Evolutionary conservation across 2,888 invertebrate species (phyloP).

Genomic region (Pollenia labialis): DNA sequence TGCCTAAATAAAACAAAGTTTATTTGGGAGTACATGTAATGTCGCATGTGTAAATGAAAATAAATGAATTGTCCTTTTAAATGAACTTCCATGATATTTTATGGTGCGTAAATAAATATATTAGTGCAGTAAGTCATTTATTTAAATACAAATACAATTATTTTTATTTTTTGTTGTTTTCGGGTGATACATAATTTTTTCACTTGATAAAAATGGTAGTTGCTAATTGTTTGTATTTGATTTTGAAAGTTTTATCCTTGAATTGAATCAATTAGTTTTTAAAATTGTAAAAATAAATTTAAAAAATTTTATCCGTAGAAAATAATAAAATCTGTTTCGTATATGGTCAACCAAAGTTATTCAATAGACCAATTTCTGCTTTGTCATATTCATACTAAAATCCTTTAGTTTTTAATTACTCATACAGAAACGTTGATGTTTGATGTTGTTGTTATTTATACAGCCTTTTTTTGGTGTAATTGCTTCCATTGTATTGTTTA

Average conservation of each 20-base stretch:
- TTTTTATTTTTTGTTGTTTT: conserved; percentile 49
- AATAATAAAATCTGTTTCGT: too few relatives aligned
- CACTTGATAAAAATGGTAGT: neutral
- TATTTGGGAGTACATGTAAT: conserved; percentile 23
- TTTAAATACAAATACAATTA: conserved; percentile 71
- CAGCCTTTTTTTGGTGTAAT: neutral
- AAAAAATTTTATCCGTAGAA: too few relatives aligned
- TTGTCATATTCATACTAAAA: neutral
- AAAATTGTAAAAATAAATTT: too few relatives aligned
- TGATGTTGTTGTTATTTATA: neutral
- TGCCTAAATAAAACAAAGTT: conserved; percentile 43
- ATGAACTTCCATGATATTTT: conserved; percentile 71
- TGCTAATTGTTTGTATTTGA: neutral
- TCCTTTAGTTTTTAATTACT: neutral
- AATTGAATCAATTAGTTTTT: too few relatives aligned
- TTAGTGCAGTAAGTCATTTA: conserved; percentile 74
- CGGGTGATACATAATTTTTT: conserved; percentile 27
- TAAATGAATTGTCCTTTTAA: conserved; percentile 72
- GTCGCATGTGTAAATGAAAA: conserved; percentile 66
- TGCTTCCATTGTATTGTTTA: conserved; percentile 59
- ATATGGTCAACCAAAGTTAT: too few relatives aligned
- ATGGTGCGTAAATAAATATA: conserved; percentile 74
- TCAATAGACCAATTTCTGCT: neutral
- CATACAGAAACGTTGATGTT: neutral
- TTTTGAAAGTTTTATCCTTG: neutral